Conservation (phyloP, 2,113 vertebrate genomes). For the Pterocles orientalis region DNA sequence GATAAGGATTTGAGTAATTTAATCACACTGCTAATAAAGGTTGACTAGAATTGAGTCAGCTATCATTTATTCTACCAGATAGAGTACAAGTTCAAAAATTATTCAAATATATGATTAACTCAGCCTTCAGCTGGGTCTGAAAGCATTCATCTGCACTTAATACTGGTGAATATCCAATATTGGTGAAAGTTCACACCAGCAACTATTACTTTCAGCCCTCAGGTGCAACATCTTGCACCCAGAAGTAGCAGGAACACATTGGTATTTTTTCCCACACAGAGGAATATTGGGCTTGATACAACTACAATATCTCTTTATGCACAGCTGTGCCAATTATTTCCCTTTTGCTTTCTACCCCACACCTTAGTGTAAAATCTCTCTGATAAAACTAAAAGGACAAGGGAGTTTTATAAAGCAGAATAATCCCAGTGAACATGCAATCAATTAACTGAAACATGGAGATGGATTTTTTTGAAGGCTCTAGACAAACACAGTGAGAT, state of each 20-base stretch:
- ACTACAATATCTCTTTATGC: conserved; percentile 22
- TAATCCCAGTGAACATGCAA: conserved; percentile 25
- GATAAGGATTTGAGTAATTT: neutral
- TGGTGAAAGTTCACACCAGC: conserved; percentile 41
- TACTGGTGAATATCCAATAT: neutral
- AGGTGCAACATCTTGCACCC: conserved; percentile 61
- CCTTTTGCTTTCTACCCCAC: neutral
- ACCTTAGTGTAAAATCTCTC: neutral
- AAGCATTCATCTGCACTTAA: conserved; percentile 51
- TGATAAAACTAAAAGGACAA: neutral
- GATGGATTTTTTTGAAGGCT: conserved; percentile 22
- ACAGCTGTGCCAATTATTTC: neutral
- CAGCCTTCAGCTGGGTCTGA: neutral
- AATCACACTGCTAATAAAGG: neutral
- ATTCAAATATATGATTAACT: conserved; percentile 11
- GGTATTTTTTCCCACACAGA: conserved; percentile 23
- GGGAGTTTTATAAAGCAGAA: neutral
- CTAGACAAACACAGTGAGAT: conserved; percentile 62
- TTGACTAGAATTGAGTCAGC: neutral
- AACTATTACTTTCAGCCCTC: conserved; percentile 63
- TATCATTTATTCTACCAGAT: neutral
- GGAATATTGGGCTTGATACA: conserved; percentile 11
- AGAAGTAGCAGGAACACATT: conserved; percentile 18
- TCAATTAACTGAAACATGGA: conserved; percentile 18
- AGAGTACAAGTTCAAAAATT: conserved; percentile 3